These are phyloP conservation scores for Cryptus viduatorius DNA, from an alignment of 2,888 invertebrate genomes.

Conservation along the genomic window DNA sequence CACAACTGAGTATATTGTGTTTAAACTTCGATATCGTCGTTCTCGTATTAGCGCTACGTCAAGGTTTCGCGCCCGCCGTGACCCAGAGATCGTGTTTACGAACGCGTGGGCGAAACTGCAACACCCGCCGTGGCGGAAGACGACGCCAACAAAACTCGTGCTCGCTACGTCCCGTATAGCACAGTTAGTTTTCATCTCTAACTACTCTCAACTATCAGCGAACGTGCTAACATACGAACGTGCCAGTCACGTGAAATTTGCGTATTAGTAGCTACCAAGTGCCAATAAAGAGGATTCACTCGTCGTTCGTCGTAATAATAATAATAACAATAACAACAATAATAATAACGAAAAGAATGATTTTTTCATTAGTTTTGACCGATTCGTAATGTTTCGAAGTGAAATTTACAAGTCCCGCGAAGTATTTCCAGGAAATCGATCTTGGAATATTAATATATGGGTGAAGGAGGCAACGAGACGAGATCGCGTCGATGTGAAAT, in stretches of 20 bases:
- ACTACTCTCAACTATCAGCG: neutral
- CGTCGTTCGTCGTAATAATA: conserved; percentile 1
- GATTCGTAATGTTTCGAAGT: conserved; percentile 17
- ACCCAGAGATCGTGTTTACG: conserved; percentile 62
- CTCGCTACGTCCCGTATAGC: conserved; percentile 3
- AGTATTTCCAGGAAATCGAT: conserved; percentile 22
- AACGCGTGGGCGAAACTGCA: conserved; percentile 57
- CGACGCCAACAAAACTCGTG: conserved; percentile 16
- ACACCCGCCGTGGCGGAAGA: conserved; percentile 54
- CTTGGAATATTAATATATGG: conserved; percentile 45
- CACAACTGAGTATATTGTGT: neutral
- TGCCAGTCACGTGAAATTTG: conserved; percentile 28
- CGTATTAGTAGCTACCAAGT: conserved; percentile 9
- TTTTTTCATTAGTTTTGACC: neutral
- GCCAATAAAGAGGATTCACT: conserved; percentile 22
- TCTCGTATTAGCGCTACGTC: conserved; percentile 38
- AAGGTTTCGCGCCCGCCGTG: conserved; percentile 65
- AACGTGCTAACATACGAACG: conserved; percentile 19
- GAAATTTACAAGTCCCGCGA: conserved; percentile 7
- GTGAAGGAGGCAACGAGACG: conserved; percentile 38
- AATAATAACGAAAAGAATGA: neutral
- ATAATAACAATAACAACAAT: conserved; percentile 5
- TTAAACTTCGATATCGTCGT: neutral
- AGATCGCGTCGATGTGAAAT: conserved; percentile 17
- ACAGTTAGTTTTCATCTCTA: neutral